Evolutionary conservation across 2,888 invertebrate species (phyloP).

Genomic region (Leptura quadrifasciata): DNA sequence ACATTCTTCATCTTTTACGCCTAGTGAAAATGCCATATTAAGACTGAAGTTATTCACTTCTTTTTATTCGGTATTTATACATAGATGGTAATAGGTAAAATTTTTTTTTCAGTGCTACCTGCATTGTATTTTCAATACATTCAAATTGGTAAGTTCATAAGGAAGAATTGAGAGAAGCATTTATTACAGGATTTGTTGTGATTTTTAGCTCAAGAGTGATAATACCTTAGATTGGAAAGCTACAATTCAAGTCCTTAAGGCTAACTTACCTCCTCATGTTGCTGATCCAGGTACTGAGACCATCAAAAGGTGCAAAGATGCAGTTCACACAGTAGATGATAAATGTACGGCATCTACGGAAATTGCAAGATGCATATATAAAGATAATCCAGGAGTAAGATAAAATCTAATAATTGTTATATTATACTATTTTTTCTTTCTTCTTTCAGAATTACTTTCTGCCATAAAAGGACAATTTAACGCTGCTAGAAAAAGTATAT

Average conservation of each 20-base stretch:
- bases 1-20: too few relatives aligned
- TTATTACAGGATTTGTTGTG: not conserved
- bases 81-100: too few relatives aligned
- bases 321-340: conserved; percentile 71
- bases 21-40: too few relatives aligned
- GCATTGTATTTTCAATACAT: conserved; percentile 75
- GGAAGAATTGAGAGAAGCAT: not conserved
- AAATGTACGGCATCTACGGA: conserved; percentile 75
- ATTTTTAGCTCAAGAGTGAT: conserved; percentile 54
- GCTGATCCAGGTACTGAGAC: conserved; percentile 60
- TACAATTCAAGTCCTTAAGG: conserved; percentile 70
- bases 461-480: conserved; percentile 34
- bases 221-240: conserved; percentile 73
- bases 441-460: conserved; percentile 52
- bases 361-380: conserved; percentile 75
- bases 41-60: too few relatives aligned
- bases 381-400: conserved; percentile 72
- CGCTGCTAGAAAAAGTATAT: too few relatives aligned
- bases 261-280: conserved; percentile 74
- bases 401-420: not conserved
- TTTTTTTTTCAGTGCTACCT: conserved; percentile 73
- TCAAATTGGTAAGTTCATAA: conserved; percentile 73
- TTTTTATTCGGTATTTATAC: too few relatives aligned
- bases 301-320: conserved; percentile 75
- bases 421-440: conserved; percentile 14